These are phyloP conservation scores for Betta splendens DNA, from an alignment of 2,797 vertebrate genomes.

Conservation along the genomic window DNA sequence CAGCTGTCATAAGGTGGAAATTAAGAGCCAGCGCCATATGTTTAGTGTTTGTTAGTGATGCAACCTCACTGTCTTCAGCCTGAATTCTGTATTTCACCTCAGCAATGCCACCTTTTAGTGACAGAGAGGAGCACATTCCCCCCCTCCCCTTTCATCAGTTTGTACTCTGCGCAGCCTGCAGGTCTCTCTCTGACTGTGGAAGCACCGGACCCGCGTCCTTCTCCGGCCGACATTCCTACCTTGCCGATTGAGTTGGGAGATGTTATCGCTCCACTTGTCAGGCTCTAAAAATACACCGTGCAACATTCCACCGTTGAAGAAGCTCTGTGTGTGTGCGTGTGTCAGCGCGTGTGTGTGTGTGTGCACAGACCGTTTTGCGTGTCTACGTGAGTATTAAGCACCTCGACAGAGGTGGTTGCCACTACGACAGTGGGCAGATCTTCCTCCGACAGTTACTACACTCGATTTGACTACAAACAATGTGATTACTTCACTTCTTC, in stretches of 20 bases:
- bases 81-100: not conserved
- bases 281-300: conserved; percentile 54
- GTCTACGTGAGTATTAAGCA: conserved; percentile 13
- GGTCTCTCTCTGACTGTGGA: not conserved
- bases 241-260: conserved; percentile 50
- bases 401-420: conserved; percentile 17
- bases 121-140: too few relatives aligned
- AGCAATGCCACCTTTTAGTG: too few relatives aligned
- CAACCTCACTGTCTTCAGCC: not conserved
- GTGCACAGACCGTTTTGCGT: conserved; percentile 25
- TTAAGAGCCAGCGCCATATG: not conserved
- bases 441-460: not conserved
- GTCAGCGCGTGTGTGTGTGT: conserved; percentile 20
- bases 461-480: too few relatives aligned
- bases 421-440: not conserved
- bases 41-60: not conserved
- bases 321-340: conserved; percentile 21
- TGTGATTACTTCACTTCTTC: too few relatives aligned
- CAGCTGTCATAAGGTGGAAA: too few relatives aligned
- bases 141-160: too few relatives aligned
- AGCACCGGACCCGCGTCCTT: conserved; percentile 4
- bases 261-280: conserved; percentile 53
- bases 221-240: conserved; percentile 38
- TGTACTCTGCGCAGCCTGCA: not conserved
- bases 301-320: conserved; percentile 34